Conservation (phyloP, 2,113 vertebrate genomes). For the Ophthalmolycus amberensis region DNA sequence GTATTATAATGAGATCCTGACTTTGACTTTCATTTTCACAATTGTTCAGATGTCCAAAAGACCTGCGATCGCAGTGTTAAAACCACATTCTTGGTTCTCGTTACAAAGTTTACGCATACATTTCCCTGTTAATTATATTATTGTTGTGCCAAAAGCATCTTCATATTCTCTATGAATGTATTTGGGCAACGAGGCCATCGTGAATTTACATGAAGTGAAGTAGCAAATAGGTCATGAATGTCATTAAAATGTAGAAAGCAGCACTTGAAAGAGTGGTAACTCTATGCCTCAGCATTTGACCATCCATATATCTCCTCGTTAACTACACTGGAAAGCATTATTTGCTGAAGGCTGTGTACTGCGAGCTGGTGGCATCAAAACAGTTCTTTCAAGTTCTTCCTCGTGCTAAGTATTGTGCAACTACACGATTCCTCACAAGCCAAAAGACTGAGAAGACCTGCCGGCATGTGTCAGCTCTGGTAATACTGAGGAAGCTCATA, state of each 20-base stretch:
- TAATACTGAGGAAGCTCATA: constrained; percentile 60
- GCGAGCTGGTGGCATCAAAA: constrained; percentile 66
- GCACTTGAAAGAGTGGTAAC: constrained; percentile 77
- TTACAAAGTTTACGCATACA: constrained; percentile 38
- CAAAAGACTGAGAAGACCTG: constrained; percentile 43
- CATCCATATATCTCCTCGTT: constrained; percentile 76
- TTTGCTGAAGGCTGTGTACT: constrained; percentile 66
- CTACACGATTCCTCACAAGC: constrained; percentile 61
- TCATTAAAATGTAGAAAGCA: constrained; percentile 77
- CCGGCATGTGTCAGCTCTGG: constrained; percentile 47
- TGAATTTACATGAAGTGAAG: constrained; percentile 78
- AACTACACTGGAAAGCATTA: constrained; percentile 63
- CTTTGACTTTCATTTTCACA: constrained; percentile 55
- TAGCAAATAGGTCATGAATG: constrained; percentile 81
- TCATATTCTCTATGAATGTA: constrained; percentile 56
- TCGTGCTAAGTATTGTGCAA: constrained; percentile 38
- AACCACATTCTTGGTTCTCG: constrained; percentile 27
- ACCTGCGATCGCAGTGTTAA: constrained; percentile 7
- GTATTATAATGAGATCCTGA: constrained; percentile 55
- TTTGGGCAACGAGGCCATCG: constrained; percentile 69
- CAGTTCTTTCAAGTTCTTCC: constrained; percentile 65
- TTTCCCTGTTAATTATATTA: constrained; percentile 62
- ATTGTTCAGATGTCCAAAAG: constrained; percentile 41
- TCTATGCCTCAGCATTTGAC: constrained; percentile 75
- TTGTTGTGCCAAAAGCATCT: constrained; percentile 63